phyloP scores from a whole-genome alignment of 30 jellyfish, hydroid and myxozoan genomes.

The Pelagia noctiluca region DNA sequence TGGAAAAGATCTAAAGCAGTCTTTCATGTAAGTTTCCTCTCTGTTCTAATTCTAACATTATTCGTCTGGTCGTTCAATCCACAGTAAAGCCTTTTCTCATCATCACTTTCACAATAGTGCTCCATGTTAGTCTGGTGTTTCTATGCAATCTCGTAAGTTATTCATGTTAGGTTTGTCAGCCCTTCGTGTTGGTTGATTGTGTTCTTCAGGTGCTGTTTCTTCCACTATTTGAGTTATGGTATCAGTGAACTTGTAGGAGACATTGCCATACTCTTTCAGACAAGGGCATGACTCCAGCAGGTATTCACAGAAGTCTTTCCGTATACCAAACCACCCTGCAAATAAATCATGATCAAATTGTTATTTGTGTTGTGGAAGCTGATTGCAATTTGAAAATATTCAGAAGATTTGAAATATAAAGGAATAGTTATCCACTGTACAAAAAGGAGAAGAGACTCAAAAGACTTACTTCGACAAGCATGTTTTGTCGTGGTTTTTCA shows the following conservation, averaged over 20 bases:
- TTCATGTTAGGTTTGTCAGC: constrained; percentile 17
- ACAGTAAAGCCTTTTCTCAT: too few species aligned
- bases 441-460: too few species aligned
- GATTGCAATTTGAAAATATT: not conserved
- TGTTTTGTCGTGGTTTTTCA: too few species aligned
- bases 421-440: too few species aligned
- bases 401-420: not conserved
- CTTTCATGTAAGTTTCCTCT: too few species aligned
- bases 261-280: constrained; percentile 91
- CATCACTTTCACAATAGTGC: too few species aligned
- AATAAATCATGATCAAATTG: not conserved
- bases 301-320: constrained; percentile 92
- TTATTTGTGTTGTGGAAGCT: too few species aligned
- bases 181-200: not conserved
- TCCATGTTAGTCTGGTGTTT: constrained; percentile 58
- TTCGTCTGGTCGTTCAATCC: too few species aligned
- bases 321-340: constrained; percentile 99
- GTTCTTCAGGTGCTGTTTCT: constrained; percentile 54
- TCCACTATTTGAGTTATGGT: constrained; percentile 47
- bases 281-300: constrained; percentile 84
- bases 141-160: constrained; percentile 36
- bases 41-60: too few species aligned
- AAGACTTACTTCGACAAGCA: too few species aligned
- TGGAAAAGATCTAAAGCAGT: too few species aligned
- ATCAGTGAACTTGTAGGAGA: constrained; percentile 86